phyloP scores from a whole-genome alignment of 2,797 vertebrate genomes.

The Sebastes kiyomatsui region DNA sequence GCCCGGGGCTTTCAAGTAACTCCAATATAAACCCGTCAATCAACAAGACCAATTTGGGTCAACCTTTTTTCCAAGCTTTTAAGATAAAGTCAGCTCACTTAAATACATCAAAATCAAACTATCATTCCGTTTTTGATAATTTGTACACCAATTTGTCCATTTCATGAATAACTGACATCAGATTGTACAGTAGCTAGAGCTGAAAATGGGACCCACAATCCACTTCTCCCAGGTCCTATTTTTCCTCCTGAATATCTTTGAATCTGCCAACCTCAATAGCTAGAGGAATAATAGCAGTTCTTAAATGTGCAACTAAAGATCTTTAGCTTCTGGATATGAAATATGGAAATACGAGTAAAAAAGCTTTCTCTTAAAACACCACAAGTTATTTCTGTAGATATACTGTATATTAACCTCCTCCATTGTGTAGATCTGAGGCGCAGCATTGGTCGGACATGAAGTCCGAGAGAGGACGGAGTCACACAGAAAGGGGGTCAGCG shows the following conservation, averaged over 20 bases:
- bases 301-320: background rate
- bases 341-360: constrained; percentile 7
- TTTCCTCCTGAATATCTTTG: background rate
- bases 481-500: constrained; percentile 59
- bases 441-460: constrained; percentile 25
- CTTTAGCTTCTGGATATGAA: constrained; percentile 2
- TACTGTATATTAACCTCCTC: constrained; percentile 7
- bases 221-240: background rate
- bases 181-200: background rate
- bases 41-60: too few species aligned
- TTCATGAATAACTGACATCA: background rate
- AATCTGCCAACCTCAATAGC: background rate
- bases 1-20: too few species aligned
- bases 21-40: too few species aligned
- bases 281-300: background rate
- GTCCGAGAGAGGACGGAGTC: constrained; percentile 36
- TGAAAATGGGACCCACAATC: background rate
- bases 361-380: background rate
- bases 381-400: background rate
- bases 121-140: background rate
- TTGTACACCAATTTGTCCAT: background rate
- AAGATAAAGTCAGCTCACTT: background rate
- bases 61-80: too few species aligned
- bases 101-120: background rate
- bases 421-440: constrained; percentile 30